These are phyloP conservation scores for Labia minor DNA, from an alignment of 2,888 invertebrate genomes.

Conservation along the genomic window DNA sequence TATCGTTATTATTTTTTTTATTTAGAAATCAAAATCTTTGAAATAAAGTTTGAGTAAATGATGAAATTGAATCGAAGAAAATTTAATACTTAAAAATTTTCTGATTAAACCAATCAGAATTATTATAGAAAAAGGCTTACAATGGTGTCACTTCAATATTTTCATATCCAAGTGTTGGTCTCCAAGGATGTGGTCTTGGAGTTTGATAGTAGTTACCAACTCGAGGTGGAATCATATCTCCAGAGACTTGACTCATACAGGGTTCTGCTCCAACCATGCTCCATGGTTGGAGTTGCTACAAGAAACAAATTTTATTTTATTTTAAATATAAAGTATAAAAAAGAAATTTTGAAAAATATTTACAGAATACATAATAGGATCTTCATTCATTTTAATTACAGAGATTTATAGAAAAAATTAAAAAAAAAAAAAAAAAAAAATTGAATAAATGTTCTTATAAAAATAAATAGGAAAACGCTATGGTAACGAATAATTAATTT, in stretches of 20 bases:
- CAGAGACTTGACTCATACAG: slow-evolving; percentile 53
- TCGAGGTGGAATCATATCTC: slow-evolving; percentile 50
- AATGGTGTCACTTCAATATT: slow-evolving; percentile 62
- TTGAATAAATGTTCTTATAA: not conserved
- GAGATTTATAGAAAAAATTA: not conserved
- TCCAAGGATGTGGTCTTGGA: slow-evolving; percentile 66
- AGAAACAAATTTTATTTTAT: slow-evolving; percentile 27
- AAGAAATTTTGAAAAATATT: slow-evolving; percentile 23
- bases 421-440: not conserved
- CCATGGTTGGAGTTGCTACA: slow-evolving; percentile 71
- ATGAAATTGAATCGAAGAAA: no score
- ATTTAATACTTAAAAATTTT: no score
- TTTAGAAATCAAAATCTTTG: no score
- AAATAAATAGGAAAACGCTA: not conserved
- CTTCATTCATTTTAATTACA: slow-evolving; percentile 34
- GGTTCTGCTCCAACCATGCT: slow-evolving; percentile 47
- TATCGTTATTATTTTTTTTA: no score
- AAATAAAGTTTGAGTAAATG: no score
- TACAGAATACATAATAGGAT: slow-evolving; percentile 36
- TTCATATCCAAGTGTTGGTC: slow-evolving; percentile 67
- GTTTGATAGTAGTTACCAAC: slow-evolving; percentile 61
- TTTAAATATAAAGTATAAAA: not conserved
- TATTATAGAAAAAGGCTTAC: slow-evolving; percentile 35
- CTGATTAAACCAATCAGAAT: no score
- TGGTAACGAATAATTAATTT: not conserved